Percentiles rank a stretch among this genome's conserved stretches.
Conservation (phyloP, 2,888 invertebrate species). For the Monoplex corrugatus region DNA sequence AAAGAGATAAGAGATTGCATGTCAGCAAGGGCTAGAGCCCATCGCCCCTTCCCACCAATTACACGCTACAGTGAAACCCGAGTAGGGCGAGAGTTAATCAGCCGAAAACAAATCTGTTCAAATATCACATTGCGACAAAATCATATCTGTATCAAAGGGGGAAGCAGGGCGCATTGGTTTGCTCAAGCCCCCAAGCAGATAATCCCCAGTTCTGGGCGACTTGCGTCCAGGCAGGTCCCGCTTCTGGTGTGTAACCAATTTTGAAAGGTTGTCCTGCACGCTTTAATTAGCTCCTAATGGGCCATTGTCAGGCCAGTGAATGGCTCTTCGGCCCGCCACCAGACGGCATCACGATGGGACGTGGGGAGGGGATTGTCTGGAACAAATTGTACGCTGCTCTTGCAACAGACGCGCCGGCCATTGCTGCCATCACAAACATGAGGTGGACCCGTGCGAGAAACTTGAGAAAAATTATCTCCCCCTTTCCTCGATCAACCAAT, state of each 20-base stretch:
- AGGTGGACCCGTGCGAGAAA: slow-evolving; percentile 39
- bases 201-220: not conserved
- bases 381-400: slow-evolving; percentile 42
- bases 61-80: slow-evolving; percentile 24
- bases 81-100: slow-evolving; percentile 29
- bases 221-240: not conserved
- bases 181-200: slow-evolving; percentile 25
- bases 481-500: slow-evolving; percentile 54
- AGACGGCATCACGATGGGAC: slow-evolving; percentile 47
- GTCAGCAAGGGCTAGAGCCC: no score
- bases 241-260: slow-evolving; percentile 41
- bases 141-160: slow-evolving; percentile 27
- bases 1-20: no score
- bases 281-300: slow-evolving; percentile 51
- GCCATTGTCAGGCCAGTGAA: slow-evolving; percentile 41
- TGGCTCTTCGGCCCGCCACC: slow-evolving; percentile 32
- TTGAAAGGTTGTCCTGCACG: slow-evolving; percentile 26
- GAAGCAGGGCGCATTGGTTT: slow-evolving; percentile 1
- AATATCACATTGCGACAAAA: slow-evolving; percentile 43
- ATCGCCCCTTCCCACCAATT: not conserved
- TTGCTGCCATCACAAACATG: not conserved
- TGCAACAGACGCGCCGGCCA: slow-evolving; percentile 32
- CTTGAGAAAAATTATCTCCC: slow-evolving; percentile 45
- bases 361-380: slow-evolving; percentile 45
- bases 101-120: slow-evolving; percentile 44